Percentiles rank a stretch among this genome's conserved stretches.
Evolutionary conservation across 2,797 vertebrate species (phyloP).

Genomic region (Carcharodon carcharias): DNA sequence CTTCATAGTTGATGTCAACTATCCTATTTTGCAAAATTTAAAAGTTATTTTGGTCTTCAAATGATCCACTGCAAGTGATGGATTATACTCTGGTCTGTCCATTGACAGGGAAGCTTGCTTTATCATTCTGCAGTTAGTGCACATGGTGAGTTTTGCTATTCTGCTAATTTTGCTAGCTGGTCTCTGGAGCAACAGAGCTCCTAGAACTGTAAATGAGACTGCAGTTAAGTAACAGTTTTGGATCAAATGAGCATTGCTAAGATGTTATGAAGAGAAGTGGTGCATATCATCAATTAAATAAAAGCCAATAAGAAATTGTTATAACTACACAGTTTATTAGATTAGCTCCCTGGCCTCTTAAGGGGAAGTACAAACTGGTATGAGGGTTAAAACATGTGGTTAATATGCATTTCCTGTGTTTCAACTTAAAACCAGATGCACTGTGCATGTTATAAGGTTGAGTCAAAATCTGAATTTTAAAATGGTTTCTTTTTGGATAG

Average conservation of each 20-base stretch:
- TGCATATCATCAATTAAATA: background rate
- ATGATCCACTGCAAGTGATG: conserved; percentile 7
- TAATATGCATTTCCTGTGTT: conserved; percentile 18
- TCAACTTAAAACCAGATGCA: conserved; percentile 7
- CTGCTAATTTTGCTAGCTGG: background rate
- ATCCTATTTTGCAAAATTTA: background rate
- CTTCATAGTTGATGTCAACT: background rate
- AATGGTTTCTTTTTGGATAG: background rate
- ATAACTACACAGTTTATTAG: background rate
- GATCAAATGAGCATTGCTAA: background rate
- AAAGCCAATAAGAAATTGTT: background rate
- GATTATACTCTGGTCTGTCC: background rate
- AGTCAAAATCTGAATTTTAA: conserved; percentile 23
- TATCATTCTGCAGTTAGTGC: background rate
- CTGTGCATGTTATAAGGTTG: background rate
- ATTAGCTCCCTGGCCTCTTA: background rate
- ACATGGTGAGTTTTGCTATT: background rate
- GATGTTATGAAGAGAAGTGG: no score
- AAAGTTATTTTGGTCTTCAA: background rate
- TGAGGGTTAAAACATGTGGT: background rate
- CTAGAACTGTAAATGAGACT: background rate
- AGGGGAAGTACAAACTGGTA: background rate
- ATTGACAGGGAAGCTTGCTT: background rate
- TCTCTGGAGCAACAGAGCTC: conserved; percentile 1
- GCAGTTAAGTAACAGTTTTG: background rate